phyloP scores from a whole-genome alignment of 2,888 invertebrate genomes.

The Pachydiplax longipennis region DNA sequence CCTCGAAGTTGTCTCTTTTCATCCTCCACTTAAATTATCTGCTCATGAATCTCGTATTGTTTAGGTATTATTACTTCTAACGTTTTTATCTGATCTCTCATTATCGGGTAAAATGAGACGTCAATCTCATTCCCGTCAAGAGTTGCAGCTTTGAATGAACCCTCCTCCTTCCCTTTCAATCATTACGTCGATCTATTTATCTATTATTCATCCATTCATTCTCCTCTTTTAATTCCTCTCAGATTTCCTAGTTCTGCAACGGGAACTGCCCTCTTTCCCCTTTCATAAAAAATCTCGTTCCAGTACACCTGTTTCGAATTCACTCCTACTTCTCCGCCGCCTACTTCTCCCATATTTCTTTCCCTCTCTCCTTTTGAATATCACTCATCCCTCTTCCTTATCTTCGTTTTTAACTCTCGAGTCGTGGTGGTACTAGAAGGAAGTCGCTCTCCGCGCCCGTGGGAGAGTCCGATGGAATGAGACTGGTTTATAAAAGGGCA shows the following conservation, averaged over 20 bases:
- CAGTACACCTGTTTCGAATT: not conserved
- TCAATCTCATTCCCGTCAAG: too few relatives aligned
- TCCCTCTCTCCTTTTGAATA: not conserved
- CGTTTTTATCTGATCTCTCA: too few relatives aligned
- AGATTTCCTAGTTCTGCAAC: not conserved
- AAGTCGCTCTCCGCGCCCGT: not conserved
- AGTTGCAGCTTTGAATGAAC: too few relatives aligned
- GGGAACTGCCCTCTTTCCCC: not conserved
- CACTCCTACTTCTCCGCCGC: not conserved
- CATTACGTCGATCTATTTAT: not conserved
- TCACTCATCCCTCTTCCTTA: too few relatives aligned
- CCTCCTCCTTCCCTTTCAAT: not conserved
- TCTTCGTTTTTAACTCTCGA: not conserved
- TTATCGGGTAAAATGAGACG: too few relatives aligned
- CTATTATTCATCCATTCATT: not conserved
- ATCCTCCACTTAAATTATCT: too few relatives aligned
- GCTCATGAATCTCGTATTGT: too few relatives aligned
- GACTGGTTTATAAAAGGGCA: not conserved
- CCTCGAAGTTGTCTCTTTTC: too few relatives aligned
- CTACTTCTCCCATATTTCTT: not conserved
- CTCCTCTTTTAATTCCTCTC: not conserved
- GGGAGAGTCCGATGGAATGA: not conserved
- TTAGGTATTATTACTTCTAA: too few relatives aligned
- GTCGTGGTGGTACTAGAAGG: not conserved
- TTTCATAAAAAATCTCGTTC: not conserved